Evolutionary conservation across 2,888 invertebrate species (phyloP).

Genomic region (Sturmia bella): DNA sequence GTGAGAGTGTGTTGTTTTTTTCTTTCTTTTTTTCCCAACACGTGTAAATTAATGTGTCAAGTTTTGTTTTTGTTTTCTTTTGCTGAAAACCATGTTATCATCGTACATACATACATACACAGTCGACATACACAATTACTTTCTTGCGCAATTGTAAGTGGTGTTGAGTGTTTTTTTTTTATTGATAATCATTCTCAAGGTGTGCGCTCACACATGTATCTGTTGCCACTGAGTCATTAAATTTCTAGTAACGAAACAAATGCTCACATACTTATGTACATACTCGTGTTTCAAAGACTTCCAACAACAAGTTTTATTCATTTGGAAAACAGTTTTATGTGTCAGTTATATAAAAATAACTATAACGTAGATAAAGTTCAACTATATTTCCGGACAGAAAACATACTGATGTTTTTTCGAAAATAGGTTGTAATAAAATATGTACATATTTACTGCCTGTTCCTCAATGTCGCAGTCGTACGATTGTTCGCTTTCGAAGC

Average conservation of each 20-base stretch:
- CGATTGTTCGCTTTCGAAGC: too few species aligned
- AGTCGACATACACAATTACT: slow-evolving; percentile 1
- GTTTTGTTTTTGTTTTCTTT: background rate
- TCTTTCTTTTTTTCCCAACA: slow-evolving; percentile 31
- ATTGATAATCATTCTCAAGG: slow-evolving; percentile 21
- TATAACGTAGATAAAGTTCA: too few species aligned
- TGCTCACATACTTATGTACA: background rate
- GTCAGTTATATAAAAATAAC: too few species aligned
- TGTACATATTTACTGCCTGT: too few species aligned
- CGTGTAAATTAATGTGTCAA: slow-evolving; percentile 57
- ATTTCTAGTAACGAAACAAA: background rate
- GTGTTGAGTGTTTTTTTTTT: background rate
- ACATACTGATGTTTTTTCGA: too few species aligned
- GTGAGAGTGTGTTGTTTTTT: background rate
- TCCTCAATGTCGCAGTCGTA: too few species aligned
- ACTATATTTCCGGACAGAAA: too few species aligned
- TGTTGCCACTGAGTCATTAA: slow-evolving; percentile 17
- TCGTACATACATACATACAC: too few species aligned
- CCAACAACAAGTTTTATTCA: background rate
- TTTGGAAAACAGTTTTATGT: background rate
- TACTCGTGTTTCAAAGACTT: background rate
- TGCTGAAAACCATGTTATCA: background rate
- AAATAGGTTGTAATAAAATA: too few species aligned
- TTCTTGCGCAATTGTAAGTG: background rate
- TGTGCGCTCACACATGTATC: slow-evolving; percentile 1